A percentile compares a stretch with the other conserved stretches of the same genome.
phyloP scores from a whole-genome alignment of 2,113 vertebrate genomes.

The Desmodus rotundus region DNA sequence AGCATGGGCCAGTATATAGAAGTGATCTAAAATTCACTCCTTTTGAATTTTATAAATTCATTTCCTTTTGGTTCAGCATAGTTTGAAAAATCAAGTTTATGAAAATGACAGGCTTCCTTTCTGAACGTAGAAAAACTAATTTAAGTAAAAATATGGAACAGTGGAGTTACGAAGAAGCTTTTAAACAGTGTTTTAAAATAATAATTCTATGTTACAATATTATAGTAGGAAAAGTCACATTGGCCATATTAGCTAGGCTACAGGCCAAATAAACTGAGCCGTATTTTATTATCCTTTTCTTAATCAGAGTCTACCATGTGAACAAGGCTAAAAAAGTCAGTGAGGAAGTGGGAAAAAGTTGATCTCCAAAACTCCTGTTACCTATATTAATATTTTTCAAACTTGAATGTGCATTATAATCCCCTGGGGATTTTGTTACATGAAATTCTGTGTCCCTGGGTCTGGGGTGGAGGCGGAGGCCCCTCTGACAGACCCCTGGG shows the following conservation, averaged over 20 bases:
- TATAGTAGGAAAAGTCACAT: not conserved
- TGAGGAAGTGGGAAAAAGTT: not conserved
- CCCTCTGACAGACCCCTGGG: not conserved
- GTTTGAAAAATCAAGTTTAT: slow-evolving; percentile 43
- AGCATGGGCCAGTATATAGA: not conserved
- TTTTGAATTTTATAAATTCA: not conserved
- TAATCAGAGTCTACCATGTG: not conserved
- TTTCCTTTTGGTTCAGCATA: not conserved
- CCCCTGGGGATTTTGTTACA: not conserved
- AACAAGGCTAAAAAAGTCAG: not conserved
- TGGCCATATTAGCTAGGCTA: not conserved
- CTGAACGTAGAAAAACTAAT: slow-evolving; percentile 28
- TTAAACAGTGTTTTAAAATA: slow-evolving; percentile 35
- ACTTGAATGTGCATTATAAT: not conserved
- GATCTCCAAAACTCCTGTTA: not conserved
- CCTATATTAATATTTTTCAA: not conserved
- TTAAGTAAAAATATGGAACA: slow-evolving; percentile 15
- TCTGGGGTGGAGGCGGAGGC: not conserved
- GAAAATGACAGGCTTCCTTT: not conserved
- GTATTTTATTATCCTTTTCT: not conserved
- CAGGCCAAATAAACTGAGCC: not conserved
- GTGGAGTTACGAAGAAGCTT: slow-evolving; percentile 9
- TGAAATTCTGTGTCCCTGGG: not conserved
- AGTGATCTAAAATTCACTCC: not conserved
- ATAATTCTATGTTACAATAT: not conserved